Percentiles rank a stretch among this genome's conserved stretches.
Evolutionary conservation across 1,140 invertebrate genomes (phyloP).

Genomic region (Hycleus phaleratus): DNA sequence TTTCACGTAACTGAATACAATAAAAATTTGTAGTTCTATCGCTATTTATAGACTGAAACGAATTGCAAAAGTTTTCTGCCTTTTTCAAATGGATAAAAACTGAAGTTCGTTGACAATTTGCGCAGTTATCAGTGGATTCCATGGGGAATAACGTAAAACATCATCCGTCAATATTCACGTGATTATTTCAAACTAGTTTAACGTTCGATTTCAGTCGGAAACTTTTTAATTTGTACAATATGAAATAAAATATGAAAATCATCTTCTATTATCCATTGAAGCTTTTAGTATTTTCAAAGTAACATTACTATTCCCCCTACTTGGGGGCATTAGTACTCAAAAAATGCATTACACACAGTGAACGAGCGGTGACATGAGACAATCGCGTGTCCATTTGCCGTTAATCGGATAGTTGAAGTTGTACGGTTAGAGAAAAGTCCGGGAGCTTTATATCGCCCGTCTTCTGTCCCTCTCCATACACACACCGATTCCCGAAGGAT

Average conservation of each 20-base stretch:
- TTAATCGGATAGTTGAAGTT: constrained; percentile 12
- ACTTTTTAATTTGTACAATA: neutral
- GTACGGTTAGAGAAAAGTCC: constrained; percentile 3
- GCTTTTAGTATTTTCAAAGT: neutral
- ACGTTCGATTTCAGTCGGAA: neutral
- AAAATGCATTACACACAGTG: neutral
- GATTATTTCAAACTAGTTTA: constrained; percentile 24
- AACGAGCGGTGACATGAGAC: constrained; percentile 5
- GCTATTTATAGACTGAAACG: too few species aligned
- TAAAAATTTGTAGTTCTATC: too few species aligned
- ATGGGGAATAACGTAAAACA: constrained; percentile 17
- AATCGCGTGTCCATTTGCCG: constrained; percentile 11
- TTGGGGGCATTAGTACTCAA: neutral
- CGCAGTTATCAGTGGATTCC: constrained; percentile 17
- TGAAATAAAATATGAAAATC: neutral
- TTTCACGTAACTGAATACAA: too few species aligned
- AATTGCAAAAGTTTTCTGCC: too few species aligned
- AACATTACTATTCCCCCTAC: neutral
- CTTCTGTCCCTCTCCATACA: too few species aligned
- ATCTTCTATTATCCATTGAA: neutral
- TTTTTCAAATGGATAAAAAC: too few species aligned
- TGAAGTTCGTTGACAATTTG: constrained; percentile 9
- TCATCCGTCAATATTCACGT: constrained; percentile 17
- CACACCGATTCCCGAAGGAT: constrained; percentile 1
- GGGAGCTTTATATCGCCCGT: neutral